Conservation (phyloP, 2,113 vertebrate species). For the Regulus satrapa region DNA sequence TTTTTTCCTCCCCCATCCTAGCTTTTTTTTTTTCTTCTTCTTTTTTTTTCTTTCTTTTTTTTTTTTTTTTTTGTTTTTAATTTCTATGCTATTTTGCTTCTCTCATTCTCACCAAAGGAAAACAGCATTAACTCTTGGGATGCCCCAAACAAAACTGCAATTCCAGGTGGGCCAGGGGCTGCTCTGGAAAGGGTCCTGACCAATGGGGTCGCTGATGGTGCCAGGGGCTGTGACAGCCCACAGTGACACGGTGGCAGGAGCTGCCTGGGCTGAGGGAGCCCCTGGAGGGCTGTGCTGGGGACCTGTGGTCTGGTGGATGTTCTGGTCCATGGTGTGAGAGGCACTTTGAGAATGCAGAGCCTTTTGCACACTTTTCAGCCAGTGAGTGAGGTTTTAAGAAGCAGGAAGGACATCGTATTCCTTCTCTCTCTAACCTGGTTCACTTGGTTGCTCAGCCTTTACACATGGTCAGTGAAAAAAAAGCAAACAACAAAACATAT, state of each 20-base stretch:
- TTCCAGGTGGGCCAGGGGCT: not conserved
- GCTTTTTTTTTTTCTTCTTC: not conserved
- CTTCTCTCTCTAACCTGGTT: not conserved
- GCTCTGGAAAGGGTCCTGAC: not conserved
- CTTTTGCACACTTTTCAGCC: not conserved
- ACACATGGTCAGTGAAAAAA: not conserved
- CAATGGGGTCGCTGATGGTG: accelerated
- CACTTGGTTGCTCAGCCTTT: not conserved
- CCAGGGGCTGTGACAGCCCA: not conserved
- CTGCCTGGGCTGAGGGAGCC: not conserved
- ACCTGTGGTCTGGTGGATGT: not conserved
- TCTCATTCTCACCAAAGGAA: not conserved
- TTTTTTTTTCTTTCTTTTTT: too few relatives aligned
- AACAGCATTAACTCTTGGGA: not conserved
- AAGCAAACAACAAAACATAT: too few relatives aligned
- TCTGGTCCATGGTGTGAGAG: accelerated
- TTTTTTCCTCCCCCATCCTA: not conserved
- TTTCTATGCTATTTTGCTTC: not conserved
- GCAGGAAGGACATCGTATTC: not conserved
- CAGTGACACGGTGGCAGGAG: not conserved
- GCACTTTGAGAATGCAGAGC: not conserved
- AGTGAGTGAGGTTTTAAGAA: not conserved
- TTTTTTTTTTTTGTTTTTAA: not conserved
- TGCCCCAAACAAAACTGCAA: not conserved
- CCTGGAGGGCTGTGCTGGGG: not conserved